These are phyloP conservation scores for Wiebesia pumilae DNA, from an alignment of 1,140 invertebrate species.

Conservation along the genomic window DNA sequence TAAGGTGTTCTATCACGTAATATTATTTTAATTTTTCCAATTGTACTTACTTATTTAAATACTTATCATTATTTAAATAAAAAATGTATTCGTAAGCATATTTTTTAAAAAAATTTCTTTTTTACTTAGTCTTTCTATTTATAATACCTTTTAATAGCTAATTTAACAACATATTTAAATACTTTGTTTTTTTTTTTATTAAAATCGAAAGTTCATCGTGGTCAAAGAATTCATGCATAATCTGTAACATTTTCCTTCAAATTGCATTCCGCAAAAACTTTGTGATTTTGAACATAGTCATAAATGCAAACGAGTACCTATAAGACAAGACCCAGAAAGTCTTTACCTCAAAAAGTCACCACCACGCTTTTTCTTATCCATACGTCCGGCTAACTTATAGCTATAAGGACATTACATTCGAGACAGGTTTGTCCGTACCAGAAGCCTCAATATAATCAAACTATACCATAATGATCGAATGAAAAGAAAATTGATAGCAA, in stretches of 20 bases:
- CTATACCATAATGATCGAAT: conserved; percentile 68
- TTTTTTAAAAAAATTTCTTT: too few species aligned
- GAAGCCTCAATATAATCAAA: conserved; percentile 74
- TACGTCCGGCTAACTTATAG: conserved; percentile 14
- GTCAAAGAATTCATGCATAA: background rate
- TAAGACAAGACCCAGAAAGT: conserved; percentile 20
- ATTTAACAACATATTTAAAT: too few species aligned
- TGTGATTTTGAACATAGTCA: background rate
- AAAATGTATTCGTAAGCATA: too few species aligned
- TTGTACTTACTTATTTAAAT: too few species aligned
- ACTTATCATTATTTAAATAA: too few species aligned
- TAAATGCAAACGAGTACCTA: background rate
- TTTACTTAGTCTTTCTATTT: too few species aligned
- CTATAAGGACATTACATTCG: conserved; percentile 56
- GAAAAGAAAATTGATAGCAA: conserved; percentile 73
- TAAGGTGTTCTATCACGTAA: too few species aligned
- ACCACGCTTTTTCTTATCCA: conserved; percentile 3
- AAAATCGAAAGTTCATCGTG: background rate
- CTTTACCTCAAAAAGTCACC: background rate
- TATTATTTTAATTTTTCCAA: too few species aligned
- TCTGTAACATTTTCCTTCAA: background rate
- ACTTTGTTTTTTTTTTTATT: background rate
- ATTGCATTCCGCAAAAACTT: background rate
- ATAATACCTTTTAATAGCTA: too few species aligned
- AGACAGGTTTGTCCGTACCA: conserved; percentile 58